These are phyloP conservation scores for Xestia ashworthii DNA, from an alignment of 2,888 invertebrate genomes.

Conservation along the genomic window DNA sequence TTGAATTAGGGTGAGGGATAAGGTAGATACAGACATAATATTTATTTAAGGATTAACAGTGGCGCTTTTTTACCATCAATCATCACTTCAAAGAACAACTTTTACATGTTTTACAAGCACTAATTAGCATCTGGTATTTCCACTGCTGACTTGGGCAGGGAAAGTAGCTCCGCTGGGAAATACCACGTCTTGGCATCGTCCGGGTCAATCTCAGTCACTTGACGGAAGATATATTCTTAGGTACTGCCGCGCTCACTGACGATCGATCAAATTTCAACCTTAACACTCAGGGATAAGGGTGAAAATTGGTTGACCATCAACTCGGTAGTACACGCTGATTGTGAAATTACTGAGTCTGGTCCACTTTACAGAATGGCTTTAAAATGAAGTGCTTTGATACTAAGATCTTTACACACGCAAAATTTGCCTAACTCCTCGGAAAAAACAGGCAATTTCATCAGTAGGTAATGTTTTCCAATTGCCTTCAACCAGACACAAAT, in stretches of 20 bases:
- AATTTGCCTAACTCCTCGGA: background rate
- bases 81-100: slow-evolving; percentile 1
- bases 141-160: background rate
- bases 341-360: background rate
- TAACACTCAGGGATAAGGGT: too few species aligned
- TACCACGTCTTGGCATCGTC: slow-evolving; percentile 11
- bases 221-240: background rate
- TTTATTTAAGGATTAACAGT: background rate
- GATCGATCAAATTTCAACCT: too few species aligned
- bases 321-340: background rate
- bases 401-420: too few species aligned
- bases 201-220: slow-evolving; percentile 11
- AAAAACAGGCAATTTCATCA: background rate
- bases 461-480: background rate
- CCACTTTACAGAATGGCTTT: background rate
- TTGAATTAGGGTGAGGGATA: too few species aligned
- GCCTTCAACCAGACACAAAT: background rate
- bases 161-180: slow-evolving; percentile 19
- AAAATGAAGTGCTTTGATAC: background rate
- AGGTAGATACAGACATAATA: too few species aligned
- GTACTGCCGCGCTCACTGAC: background rate
- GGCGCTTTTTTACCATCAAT: slow-evolving; percentile 1
- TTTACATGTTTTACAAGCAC: slow-evolving; percentile 14
- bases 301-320: too few species aligned
- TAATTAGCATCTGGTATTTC: slow-evolving; percentile 35